Conservation (phyloP, 2,113 vertebrate species). For the Hippocampus zosterae region DNA sequence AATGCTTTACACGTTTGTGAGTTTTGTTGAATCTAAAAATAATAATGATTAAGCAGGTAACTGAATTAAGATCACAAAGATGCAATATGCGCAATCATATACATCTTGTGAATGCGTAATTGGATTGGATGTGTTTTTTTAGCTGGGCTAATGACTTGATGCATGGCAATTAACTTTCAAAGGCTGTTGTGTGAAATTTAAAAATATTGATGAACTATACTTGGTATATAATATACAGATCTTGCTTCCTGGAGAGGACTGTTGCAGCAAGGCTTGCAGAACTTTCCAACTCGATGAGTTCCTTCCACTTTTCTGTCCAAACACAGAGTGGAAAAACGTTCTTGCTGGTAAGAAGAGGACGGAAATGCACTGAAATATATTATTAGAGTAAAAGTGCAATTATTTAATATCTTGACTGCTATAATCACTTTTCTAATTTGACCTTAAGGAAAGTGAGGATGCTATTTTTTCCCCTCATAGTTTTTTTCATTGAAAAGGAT, state of each 20-base stretch:
- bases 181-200: not conserved
- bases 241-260: conserved; percentile 77
- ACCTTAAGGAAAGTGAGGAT: not conserved
- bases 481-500: not conserved
- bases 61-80: too few species aligned
- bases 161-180: not conserved
- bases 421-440: not conserved
- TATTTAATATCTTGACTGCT: not conserved
- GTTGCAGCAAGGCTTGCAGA: conserved; percentile 79
- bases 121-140: not conserved
- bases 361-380: not conserved
- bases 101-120: too few species aligned
- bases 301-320: conserved; percentile 86
- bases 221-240: conserved; percentile 70
- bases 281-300: conserved; percentile 80
- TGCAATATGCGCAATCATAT: too few species aligned
- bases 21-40: not conserved
- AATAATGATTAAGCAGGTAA: not conserved
- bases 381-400: not conserved
- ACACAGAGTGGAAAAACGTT: conserved; percentile 77
- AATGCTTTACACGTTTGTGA: not conserved
- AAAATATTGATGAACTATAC: not conserved
- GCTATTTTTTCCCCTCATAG: not conserved
- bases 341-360: conserved; percentile 79
- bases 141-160: not conserved